Base-by-base conservation (phyloP, 2,888 invertebrate genomes). In the Teinopalpus imperialis region DNA sequence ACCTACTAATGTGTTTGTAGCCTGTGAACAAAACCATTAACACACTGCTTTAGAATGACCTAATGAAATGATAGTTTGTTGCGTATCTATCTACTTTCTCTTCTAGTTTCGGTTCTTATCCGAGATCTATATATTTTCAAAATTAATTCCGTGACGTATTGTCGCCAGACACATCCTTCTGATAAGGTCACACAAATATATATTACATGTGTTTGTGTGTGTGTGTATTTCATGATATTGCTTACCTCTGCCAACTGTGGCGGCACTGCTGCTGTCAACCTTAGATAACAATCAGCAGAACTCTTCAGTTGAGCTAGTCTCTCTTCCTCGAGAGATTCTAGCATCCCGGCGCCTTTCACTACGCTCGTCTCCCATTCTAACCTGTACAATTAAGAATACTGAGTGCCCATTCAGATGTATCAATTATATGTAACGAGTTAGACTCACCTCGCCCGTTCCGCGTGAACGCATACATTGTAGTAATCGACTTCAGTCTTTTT, bases 361-460 rank as follows among this genome's bases (percentile, higher is more conserved):
- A 98, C 95, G 4, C 96, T 93, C 54, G 96, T 94, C 85, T 98
- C 98, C 94, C 97, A 97, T 82, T 97, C 98, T 72, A 98, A 82
- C 78, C 96, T 63, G 29, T 2, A 46, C 34, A 30, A 43, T 6
- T 13, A 13, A 9, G 27, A 35, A 20, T 29, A 20, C 23, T 23
- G 20, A 13, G 26, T 43, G 3, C 34, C 14, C 18, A 20, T 30
- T 31, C 41, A 29, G 37, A 35, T 37, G 29, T 32, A 31, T 18
- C 30, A 9, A 21, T 24, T 23, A 18, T n/a, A 40, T 21, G 35
- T 9, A 35, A 14, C 31, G 3, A 23, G 0, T 21, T 7, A 6
- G 43, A 16, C 47, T 56, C 89, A 94, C 91, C 96, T 93, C 10
- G 97, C 94, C 61, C 97, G 90, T 85, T 98, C 98, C 18, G 97